Base-by-base conservation (phyloP, 2,797 vertebrate species). In the Borostomias antarcticus region DNA sequence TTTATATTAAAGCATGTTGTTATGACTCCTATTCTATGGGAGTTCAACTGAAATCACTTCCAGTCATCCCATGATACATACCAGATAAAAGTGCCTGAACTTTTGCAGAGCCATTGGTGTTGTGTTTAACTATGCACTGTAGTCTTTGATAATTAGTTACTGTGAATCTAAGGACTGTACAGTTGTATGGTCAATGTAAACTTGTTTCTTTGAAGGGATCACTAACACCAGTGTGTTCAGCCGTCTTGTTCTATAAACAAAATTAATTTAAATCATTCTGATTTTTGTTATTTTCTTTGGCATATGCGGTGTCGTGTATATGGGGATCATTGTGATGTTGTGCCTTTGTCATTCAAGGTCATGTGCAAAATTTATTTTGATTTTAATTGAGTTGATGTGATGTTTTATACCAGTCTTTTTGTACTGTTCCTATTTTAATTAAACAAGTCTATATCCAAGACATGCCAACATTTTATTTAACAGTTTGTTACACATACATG, bases 301-400 rank as follows among this genome's bases (percentile, higher is more conserved):
- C 3, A 21, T 35, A 40, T 5, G 25, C 6, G 21, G 13, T 52
- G 19, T 23, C 28, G 19, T 50, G 28, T 19, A 32, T 37, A 15
- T 5, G 21, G 15, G 19, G 21, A 15, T 7, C 17, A 21, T 50
- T 2, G n/a, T 50, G 10, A 5, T 53, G 23, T 58, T 62, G 30
- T 72, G 52, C 40, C 70, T 70, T 57, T 61, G 19, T 26, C 57
- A 33, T 64, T 4, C 17, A 58, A 45, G 1, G 60, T 61, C 1
- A 58, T 33, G 15, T 48, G 40, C 5, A 48, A 1, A 5, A 6
- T 23, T 19, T 9, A 8, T 62, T 62, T 23, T 48, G 25, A 8
- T n/a, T 9, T 30, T 9, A 62, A 43, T 13, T 15, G 11, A 23
- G 33, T 21, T 25, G 10, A 60, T 7, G 17, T 54, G 2, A 3